These are phyloP conservation scores for Yponomeuta cagnagella DNA, from an alignment of 2,888 invertebrate species.

Conservation along the genomic window DNA sequence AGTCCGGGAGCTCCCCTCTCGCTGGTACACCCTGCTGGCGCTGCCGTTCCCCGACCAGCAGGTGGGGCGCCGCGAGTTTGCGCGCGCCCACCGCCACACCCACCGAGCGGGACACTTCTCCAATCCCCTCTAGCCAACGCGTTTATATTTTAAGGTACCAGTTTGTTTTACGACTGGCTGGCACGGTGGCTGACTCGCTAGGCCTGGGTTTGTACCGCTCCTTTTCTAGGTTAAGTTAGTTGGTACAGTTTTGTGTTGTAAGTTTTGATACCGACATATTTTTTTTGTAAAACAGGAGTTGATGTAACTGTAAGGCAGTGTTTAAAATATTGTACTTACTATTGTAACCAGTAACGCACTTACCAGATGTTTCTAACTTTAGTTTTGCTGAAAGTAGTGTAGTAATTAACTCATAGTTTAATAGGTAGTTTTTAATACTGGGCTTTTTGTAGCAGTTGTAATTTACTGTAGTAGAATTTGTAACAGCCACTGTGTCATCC, in stretches of 20 bases:
- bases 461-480: slow-evolving; percentile 16
- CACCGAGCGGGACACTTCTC: slow-evolving; percentile 92
- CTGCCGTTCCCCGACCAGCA: slow-evolving; percentile 96
- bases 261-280: too few relatives aligned
- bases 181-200: slow-evolving; percentile 53
- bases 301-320: background rate
- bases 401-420: too few relatives aligned
- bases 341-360: background rate
- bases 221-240: background rate
- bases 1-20: slow-evolving; percentile 80
- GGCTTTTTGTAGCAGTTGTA: background rate
- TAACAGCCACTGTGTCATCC: slow-evolving; percentile 49
- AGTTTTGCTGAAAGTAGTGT: background rate
- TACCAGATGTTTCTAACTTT: background rate
- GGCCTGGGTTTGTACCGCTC: background rate
- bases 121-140: slow-evolving; percentile 80
- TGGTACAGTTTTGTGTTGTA: too few relatives aligned
- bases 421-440: too few relatives aligned
- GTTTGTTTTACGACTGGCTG: slow-evolving; percentile 27
- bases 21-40: slow-evolving; percentile 93
- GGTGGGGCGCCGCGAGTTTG: slow-evolving; percentile 89
- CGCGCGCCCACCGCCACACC: slow-evolving; percentile 81
- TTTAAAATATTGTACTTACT: background rate
- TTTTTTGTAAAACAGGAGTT: too few relatives aligned
- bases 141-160: slow-evolving; percentile 64